Evolutionary conservation across 2,888 invertebrate genomes (phyloP).

Genomic region (Dromius quadrimaculatus): DNA sequence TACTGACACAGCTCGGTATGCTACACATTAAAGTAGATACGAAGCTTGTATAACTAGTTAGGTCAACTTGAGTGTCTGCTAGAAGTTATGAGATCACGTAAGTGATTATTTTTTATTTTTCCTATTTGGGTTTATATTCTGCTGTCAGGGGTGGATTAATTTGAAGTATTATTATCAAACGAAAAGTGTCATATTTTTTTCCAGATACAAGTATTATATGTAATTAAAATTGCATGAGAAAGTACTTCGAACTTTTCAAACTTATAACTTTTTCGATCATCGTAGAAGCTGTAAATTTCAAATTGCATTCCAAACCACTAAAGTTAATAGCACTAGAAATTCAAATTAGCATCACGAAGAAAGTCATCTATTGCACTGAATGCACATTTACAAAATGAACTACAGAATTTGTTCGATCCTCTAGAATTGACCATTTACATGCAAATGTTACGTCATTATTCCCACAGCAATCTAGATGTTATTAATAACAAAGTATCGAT

Average conservation of each 20-base stretch:
- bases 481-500: slow-evolving; percentile 11
- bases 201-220: too few species aligned
- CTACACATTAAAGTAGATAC: slow-evolving; percentile 2
- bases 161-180: too few species aligned
- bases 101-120: slow-evolving; percentile 28
- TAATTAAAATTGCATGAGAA: too few species aligned
- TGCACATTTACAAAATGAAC: neutral
- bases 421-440: slow-evolving; percentile 4
- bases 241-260: too few species aligned
- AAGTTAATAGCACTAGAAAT: slow-evolving; percentile 30
- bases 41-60: neutral
- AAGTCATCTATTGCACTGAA: slow-evolving; percentile 7
- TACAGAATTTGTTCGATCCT: neutral
- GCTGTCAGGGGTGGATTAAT: slow-evolving; percentile 5
- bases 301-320: slow-evolving; percentile 12
- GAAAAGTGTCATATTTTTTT: too few species aligned
- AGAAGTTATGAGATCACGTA: slow-evolving; percentile 37
- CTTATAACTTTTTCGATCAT: slow-evolving; percentile 33
- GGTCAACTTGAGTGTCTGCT: neutral
- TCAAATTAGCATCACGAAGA: slow-evolving; percentile 31
- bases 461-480: slow-evolving; percentile 2
- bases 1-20: neutral
- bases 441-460: slow-evolving; percentile 12
- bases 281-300: slow-evolving; percentile 3
- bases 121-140: slow-evolving; percentile 4